Base-by-base conservation (phyloP, 2,888 invertebrate genomes). In the Horisme vitalbata region DNA sequence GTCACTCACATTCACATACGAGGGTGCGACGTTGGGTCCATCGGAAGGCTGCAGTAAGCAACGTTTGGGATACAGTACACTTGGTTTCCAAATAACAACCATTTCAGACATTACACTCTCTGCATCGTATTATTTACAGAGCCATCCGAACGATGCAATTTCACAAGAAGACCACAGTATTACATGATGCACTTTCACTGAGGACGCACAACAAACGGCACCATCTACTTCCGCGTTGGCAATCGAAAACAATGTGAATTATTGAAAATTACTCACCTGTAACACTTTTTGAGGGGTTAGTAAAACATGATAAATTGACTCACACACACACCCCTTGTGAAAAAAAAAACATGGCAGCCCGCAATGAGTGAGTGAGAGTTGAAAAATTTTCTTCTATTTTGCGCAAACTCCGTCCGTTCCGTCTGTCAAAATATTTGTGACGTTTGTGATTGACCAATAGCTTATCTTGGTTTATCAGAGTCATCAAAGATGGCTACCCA, bases 341-440 rank as follows among this genome's bases (percentile, higher is more conserved):
- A 54, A 91, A 93, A 91, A 92, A 93, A 93, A 94, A 94, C 94
- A 94, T 94, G 94, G 94, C 94, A 93, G 92, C 85, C 87, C 77
- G 78, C 10, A 83, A 75, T 72, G 78, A 71, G 76, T 71, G 79
- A 86, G 81, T 76, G 79, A 79, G 81, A 83, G 78, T 82, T 74
- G 69, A 68, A n/a, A 18, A 18, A 75, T 76, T 70, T 69, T 73
- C 70, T 65, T 78, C 71, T 77, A 75, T 79, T 86, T 82, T 88
- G 86, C 90, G 88, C 87, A 85, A 26, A 85, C 85, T 81, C 83
- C 82, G 84, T 83, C 23, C 10, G 11, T 6, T 15, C 18, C 18
- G 18, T 18, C 18, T 5, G 4, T 18, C 18, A 18, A 18, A 18
- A 6, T 83, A 80, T 76, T 4, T 18, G 71, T 84, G 86, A 87